Evolutionary conservation across 53 echinoderm and acorn worm species (phyloP).

Genomic region (Paracentrotus lividus): DNA sequence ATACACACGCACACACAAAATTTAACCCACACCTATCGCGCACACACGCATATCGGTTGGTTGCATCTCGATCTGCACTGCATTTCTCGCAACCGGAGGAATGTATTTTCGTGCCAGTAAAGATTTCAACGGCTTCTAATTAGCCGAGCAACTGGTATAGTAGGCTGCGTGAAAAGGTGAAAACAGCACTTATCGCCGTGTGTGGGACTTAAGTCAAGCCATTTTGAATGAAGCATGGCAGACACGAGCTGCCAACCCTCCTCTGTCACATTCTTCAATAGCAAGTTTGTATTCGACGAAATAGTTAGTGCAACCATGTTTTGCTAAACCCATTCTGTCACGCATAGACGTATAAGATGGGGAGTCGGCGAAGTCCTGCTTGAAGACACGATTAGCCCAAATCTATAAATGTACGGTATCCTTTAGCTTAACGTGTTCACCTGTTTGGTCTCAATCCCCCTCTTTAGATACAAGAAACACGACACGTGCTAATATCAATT

Average conservation of each 20-base stretch:
- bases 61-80: not conserved
- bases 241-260: not conserved
- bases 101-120: slow-evolving; percentile 26
- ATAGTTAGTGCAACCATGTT: slow-evolving; percentile 25
- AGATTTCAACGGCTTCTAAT: slow-evolving; percentile 59
- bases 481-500: not conserved
- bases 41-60: slow-evolving; percentile 4
- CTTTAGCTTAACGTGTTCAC: not conserved
- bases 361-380: not conserved
- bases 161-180: slow-evolving; percentile 29
- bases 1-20: not conserved
- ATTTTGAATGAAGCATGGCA: not conserved
- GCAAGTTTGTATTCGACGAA: not conserved
- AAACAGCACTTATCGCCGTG: slow-evolving; percentile 53
- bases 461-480: not conserved
- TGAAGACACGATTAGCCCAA: not conserved
- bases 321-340: slow-evolving; percentile 30
- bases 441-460: not conserved
- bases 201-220: slow-evolving; percentile 21
- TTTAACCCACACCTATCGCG: slow-evolving; percentile 1
- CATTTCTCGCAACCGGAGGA: slow-evolving; percentile 9
- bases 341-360: not conserved
- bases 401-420: not conserved
- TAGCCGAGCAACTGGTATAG: slow-evolving; percentile 55
- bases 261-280: not conserved